Conservation (phyloP, 2,113 vertebrate genomes). For the Macroglossus sobrinus region DNA sequence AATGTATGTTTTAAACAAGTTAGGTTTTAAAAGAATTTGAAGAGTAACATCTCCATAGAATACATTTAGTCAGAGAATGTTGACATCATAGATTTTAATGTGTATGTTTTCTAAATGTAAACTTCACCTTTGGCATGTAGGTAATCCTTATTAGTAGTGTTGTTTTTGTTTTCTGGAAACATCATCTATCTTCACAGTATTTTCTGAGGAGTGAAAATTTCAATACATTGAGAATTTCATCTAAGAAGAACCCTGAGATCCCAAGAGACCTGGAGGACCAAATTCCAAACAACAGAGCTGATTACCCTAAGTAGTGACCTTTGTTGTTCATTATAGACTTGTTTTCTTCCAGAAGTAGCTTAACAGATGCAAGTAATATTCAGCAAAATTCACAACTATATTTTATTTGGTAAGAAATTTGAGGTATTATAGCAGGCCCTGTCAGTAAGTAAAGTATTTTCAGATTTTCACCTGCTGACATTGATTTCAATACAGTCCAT, state of each 20-base stretch:
- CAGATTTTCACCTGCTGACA: background rate
- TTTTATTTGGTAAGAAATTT: background rate
- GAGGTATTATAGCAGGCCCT: background rate
- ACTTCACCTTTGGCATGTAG: background rate
- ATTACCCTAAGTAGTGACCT: background rate
- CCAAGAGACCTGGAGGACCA: background rate
- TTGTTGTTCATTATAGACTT: background rate
- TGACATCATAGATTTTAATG: background rate
- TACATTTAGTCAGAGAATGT: background rate
- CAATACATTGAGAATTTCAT: background rate
- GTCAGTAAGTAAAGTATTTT: background rate
- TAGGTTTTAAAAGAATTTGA: background rate
- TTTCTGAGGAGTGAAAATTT: background rate
- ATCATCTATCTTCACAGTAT: background rate
- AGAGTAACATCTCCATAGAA: background rate
- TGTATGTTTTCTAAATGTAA: background rate
- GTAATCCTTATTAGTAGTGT: background rate
- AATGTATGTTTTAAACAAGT: background rate
- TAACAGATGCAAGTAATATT: background rate
- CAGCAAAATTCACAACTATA: background rate
- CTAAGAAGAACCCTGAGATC: background rate
- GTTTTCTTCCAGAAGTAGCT: background rate
- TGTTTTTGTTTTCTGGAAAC: background rate
- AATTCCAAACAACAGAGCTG: background rate
- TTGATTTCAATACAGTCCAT: background rate